Evolutionary conservation across 2,888 invertebrate genomes (phyloP).

Genomic region (Spodoptera exigua): DNA sequence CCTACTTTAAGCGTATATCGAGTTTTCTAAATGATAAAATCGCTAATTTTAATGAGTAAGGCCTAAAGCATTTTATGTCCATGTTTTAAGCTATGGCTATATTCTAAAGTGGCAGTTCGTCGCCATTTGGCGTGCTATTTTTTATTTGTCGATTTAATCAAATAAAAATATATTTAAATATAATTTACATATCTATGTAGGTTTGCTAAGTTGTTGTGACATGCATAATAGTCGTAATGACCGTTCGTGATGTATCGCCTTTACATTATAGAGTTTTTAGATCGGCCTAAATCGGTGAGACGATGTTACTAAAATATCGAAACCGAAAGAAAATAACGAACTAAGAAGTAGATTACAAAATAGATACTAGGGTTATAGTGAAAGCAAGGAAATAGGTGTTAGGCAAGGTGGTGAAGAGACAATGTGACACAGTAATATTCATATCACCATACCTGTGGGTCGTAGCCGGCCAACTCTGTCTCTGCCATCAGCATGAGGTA

Average conservation of each 20-base stretch:
- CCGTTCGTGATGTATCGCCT: neutral
- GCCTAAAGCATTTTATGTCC: conserved; percentile 23
- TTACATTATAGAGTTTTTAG: neutral
- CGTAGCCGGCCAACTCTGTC: conserved; percentile 57
- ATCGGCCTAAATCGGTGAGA: conserved; percentile 23
- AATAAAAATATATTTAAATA: conserved; percentile 21
- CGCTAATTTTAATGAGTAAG: conserved; percentile 20
- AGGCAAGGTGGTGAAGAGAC: conserved; percentile 67
- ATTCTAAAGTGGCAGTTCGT: neutral
- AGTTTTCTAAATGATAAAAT: conserved; percentile 17
- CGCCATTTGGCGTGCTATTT: conserved; percentile 8
- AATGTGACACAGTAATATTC: conserved; percentile 61
- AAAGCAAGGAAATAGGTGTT: conserved; percentile 61
- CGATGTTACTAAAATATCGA: conserved; percentile 17
- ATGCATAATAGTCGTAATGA: conserved; percentile 37
- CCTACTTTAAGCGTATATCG: conserved; percentile 31
- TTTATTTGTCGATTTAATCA: conserved; percentile 18
- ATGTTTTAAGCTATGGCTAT: conserved; percentile 29
- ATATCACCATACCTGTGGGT: conserved; percentile 73
- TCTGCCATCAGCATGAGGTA: conserved; percentile 76
- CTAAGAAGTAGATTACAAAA: conserved; percentile 32
- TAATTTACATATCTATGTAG: conserved; percentile 12
- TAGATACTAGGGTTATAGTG: conserved; percentile 40
- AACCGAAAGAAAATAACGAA: conserved; percentile 26
- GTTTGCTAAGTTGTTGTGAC: conserved; percentile 30